These are phyloP conservation scores for Istiophorus platypterus DNA, from an alignment of 2,113 vertebrate genomes.

Conservation along the genomic window DNA sequence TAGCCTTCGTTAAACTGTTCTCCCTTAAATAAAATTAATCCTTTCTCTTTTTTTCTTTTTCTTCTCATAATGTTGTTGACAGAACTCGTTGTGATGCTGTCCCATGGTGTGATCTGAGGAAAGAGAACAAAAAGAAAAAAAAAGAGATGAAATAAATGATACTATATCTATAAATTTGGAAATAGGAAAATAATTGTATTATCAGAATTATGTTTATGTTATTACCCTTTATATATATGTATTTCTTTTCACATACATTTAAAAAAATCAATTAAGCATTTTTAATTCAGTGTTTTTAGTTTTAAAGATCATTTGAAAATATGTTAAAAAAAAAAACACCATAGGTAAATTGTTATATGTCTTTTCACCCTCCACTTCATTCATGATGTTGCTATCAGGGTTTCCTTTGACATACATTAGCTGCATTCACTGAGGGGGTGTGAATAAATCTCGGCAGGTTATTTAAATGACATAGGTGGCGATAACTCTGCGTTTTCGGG, in stretches of 20 bases:
- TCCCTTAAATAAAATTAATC: conserved; percentile 77
- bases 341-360: conserved; percentile 60
- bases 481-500: conserved; percentile 49
- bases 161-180: not conserved
- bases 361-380: conserved; percentile 55
- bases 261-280: not conserved
- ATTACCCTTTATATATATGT: not conserved
- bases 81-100: conserved; percentile 93
- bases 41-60: conserved; percentile 36
- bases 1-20: conserved; percentile 76
- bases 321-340: conserved; percentile 48
- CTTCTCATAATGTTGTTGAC: conserved; percentile 80
- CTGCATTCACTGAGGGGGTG: conserved; percentile 55
- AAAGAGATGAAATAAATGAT: conserved; percentile 12
- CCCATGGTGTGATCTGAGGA: conserved; percentile 91
- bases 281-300: not conserved
- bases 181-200: not conserved
- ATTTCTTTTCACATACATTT: not conserved
- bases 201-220: not conserved
- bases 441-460: conserved; percentile 76
- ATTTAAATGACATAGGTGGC: conserved; percentile 77
- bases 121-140: conserved; percentile 27
- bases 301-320: not conserved
- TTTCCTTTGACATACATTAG: conserved; percentile 71
- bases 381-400: conserved; percentile 60